A percentile compares a stretch with the other conserved stretches of the same genome.
phyloP scores from a whole-genome alignment of 92 coral and sea anemone genomes.

The Pocillopora grandis region DNA sequence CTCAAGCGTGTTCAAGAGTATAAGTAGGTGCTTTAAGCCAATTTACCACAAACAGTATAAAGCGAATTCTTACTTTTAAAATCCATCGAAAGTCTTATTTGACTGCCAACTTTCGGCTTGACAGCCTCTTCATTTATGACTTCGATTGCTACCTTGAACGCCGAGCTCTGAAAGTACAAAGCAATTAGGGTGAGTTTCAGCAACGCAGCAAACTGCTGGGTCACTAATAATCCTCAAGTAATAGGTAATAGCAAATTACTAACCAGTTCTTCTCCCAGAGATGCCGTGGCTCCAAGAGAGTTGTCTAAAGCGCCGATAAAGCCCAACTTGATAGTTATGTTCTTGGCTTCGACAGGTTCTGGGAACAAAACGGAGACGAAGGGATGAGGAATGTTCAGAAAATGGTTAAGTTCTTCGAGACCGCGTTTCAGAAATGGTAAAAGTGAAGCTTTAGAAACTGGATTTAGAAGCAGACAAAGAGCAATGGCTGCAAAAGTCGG shows the following conservation, averaged over 20 bases:
- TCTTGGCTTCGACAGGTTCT: constrained; percentile 69
- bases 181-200: background rate
- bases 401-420: constrained; percentile 8
- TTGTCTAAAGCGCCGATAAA: constrained; percentile 91
- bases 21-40: background rate
- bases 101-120: constrained; percentile 50
- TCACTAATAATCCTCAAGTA: background rate
- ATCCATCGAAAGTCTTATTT: constrained; percentile 82
- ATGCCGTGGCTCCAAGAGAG: constrained; percentile 86
- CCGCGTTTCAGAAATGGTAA: constrained; percentile 6
- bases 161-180: constrained; percentile 79
- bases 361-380: constrained; percentile 38
- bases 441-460: constrained; percentile 22
- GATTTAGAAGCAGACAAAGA: background rate
- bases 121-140: constrained; percentile 76
- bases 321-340: constrained; percentile 91
- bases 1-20: background rate
- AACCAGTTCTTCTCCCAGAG: constrained; percentile 89
- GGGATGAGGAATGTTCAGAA: constrained; percentile 9
- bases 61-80: constrained; percentile 74
- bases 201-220: constrained; percentile 4
- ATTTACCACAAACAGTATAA: background rate
- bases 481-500: background rate
- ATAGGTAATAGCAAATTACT: constrained; percentile 17
- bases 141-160: constrained; percentile 89